These are phyloP conservation scores for Schmidtea mediterranea DNA, from an alignment of 1,140 invertebrate species.

Conservation along the genomic window DNA sequence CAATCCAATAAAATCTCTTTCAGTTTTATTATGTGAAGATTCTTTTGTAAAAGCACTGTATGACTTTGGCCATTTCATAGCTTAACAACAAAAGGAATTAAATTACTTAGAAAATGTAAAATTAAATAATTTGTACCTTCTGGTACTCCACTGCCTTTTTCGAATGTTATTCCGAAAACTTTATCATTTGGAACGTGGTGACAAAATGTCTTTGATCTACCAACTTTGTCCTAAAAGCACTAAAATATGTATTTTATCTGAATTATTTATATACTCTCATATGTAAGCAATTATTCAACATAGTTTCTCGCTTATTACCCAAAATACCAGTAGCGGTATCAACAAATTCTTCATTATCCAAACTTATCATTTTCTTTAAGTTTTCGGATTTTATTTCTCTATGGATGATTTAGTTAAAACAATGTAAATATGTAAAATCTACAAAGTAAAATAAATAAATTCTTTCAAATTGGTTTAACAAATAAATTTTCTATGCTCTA, in stretches of 20 bases:
- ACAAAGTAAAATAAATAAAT: no score
- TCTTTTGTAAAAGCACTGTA: slow-evolving; percentile 9
- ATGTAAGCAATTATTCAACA: slow-evolving; percentile 16
- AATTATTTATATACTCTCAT: slow-evolving; percentile 12
- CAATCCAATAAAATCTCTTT: slow-evolving; percentile 12
- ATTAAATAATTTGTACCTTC: slow-evolving; percentile 3
- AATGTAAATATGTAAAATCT: no score
- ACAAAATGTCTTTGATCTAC: no score
- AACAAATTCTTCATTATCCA: slow-evolving; percentile 1
- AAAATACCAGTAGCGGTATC: slow-evolving; percentile 16
- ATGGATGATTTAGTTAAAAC: no score
- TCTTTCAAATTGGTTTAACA: no score
- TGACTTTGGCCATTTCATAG: background rate
- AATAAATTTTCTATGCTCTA: no score
- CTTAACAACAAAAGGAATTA: background rate
- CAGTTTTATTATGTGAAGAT: slow-evolving; percentile 13
- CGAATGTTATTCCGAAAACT: no score
- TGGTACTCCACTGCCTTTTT: no score
- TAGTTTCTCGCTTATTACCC: slow-evolving; percentile 14
- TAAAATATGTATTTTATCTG: slow-evolving; percentile 1
- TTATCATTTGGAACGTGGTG: no score
- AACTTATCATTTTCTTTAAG: no score
- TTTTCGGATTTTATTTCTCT: no score
- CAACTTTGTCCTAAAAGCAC: background rate
- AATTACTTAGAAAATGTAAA: slow-evolving; percentile 6